These are phyloP conservation scores for Porites lutea DNA, from an alignment of 64 coral and sea anemone genomes.

Conservation along the genomic window DNA sequence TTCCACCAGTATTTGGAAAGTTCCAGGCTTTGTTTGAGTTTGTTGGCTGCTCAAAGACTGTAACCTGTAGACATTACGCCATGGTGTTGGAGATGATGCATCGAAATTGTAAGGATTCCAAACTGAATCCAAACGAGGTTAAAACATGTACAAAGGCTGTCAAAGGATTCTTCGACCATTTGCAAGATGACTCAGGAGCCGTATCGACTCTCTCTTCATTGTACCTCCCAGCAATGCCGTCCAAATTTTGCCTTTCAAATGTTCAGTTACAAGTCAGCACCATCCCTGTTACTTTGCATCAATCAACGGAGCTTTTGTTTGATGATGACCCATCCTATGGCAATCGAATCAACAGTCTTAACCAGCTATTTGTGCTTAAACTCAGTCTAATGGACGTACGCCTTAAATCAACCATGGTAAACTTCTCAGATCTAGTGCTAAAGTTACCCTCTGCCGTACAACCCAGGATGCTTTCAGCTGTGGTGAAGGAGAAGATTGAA, in stretches of 20 bases:
- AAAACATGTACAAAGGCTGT: conserved; percentile 17
- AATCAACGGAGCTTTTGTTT: conserved; percentile 47
- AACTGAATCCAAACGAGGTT: conserved; percentile 38
- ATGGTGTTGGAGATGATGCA: conserved; percentile 53
- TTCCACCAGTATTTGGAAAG: conserved; percentile 13
- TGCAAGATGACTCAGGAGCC: background rate
- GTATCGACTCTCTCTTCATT: background rate
- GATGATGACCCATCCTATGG: conserved; percentile 50
- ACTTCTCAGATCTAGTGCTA: conserved; percentile 19
- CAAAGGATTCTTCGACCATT: conserved; percentile 37
- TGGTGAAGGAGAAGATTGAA: conserved; percentile 26
- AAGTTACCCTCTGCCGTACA: conserved; percentile 51
- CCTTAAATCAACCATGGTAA: background rate
- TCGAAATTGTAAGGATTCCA: background rate
- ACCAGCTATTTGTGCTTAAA: conserved; percentile 34
- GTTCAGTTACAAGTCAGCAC: background rate
- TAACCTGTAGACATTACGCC: conserved; percentile 35
- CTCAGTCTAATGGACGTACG: background rate
- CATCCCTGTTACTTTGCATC: conserved; percentile 15
- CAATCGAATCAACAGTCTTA: conserved; percentile 38
- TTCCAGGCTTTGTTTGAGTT: conserved; percentile 22
- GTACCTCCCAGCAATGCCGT: conserved; percentile 20
- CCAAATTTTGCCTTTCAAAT: background rate
- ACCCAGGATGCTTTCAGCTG: conserved; percentile 45
- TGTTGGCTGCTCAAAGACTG: conserved; percentile 39